A percentile compares a stretch with the other conserved stretches of the same genome.
phyloP scores from a whole-genome alignment of 1,140 invertebrate genomes.

The Drosophila nigrodunni region DNA sequence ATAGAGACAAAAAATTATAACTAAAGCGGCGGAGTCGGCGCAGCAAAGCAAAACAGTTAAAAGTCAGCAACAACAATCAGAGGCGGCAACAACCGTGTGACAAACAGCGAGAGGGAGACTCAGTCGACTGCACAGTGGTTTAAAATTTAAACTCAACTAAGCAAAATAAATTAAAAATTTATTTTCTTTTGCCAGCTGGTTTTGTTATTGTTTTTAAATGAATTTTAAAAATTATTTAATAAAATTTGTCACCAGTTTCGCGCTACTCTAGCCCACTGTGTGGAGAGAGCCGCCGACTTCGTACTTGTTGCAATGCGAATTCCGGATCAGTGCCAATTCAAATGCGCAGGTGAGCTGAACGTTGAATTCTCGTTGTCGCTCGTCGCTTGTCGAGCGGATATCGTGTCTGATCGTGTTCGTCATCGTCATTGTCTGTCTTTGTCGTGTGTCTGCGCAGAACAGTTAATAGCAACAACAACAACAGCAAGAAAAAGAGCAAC shows the following conservation, averaged over 20 bases:
- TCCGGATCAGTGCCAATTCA: constrained; percentile 72
- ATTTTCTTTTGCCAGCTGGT: background rate
- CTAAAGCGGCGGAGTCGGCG: constrained; percentile 50
- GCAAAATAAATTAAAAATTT: background rate
- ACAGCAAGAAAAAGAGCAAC: constrained; percentile 3
- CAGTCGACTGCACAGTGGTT: constrained; percentile 30
- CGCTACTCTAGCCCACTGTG: constrained; percentile 33
- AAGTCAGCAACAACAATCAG: constrained; percentile 31
- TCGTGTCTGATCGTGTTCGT: constrained; percentile 16
- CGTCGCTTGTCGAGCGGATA: constrained; percentile 2
- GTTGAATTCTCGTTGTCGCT: constrained; percentile 36
- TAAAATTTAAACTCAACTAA: background rate
- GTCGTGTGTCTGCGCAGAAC: constrained; percentile 40
- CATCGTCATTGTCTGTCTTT: constrained; percentile 19
- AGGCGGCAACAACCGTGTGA: constrained; percentile 37
- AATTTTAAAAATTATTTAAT: background rate
- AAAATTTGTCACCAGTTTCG: background rate
- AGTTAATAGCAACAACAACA: constrained; percentile 21
- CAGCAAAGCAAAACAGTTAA: constrained; percentile 63
- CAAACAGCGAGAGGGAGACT: constrained; percentile 38
- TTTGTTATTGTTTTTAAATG: background rate
- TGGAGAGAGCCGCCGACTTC: constrained; percentile 33
- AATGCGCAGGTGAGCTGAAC: constrained; percentile 76
- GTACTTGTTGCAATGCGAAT: constrained; percentile 64
- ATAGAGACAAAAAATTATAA: constrained; percentile 68